A percentile compares a stretch with the other conserved stretches of the same genome.
phyloP scores from a whole-genome alignment of 2,797 vertebrate species.

The Peromyscus eremicus region DNA sequence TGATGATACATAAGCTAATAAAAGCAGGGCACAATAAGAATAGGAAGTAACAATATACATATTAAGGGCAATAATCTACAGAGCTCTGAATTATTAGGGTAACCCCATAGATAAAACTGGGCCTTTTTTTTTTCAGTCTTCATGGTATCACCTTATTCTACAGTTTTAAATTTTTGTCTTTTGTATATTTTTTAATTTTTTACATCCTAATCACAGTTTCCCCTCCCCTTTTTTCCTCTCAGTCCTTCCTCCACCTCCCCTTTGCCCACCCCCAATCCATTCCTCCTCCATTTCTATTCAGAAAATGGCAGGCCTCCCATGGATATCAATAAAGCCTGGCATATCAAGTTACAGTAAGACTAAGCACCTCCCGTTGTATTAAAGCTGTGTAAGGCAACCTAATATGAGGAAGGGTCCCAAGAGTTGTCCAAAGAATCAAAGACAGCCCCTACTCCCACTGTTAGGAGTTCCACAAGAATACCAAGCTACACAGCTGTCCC shows the following conservation, averaged over 20 bases:
- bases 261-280: neutral
- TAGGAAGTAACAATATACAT: neutral
- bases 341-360: neutral
- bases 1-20: constrained; percentile 30
- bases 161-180: neutral
- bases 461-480: neutral
- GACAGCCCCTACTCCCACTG: neutral
- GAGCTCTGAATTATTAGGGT: neutral
- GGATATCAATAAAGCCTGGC: neutral
- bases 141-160: neutral
- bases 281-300: neutral
- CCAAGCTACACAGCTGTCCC: neutral
- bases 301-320: neutral
- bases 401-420: neutral
- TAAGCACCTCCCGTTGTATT: neutral
- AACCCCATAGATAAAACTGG: neutral
- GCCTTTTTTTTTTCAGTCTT: neutral
- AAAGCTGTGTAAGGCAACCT: neutral
- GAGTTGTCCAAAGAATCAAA: neutral
- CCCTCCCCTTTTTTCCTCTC: neutral
- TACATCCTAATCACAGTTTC: neutral
- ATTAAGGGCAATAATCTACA: neutral
- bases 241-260: neutral
- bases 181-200: neutral
- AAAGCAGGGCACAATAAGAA: neutral